These are phyloP conservation scores for Popillia japonica DNA, from an alignment of 1,140 invertebrate genomes.

Conservation along the genomic window DNA sequence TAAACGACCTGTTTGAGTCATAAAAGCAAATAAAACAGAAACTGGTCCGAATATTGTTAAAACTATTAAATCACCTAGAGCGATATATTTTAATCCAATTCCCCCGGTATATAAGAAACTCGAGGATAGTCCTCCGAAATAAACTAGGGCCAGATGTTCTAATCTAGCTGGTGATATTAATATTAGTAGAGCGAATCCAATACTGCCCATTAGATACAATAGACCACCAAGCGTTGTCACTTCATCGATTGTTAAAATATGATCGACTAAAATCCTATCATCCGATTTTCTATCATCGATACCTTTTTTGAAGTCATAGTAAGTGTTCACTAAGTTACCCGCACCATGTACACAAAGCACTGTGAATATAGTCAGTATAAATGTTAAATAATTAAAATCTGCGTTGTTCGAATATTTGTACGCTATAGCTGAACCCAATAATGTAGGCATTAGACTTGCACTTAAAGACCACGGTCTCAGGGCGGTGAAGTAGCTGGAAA, in stretches of 20 bases:
- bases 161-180: slow-evolving; percentile 87
- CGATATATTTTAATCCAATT: slow-evolving; percentile 94
- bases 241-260: slow-evolving; percentile 85
- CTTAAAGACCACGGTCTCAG: slow-evolving; percentile 92
- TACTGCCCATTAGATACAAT: slow-evolving; percentile 85
- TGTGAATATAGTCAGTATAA: slow-evolving; percentile 83
- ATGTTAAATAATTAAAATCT: slow-evolving; percentile 79
- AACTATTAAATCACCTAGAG: slow-evolving; percentile 89
- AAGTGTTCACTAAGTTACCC: slow-evolving; percentile 97
- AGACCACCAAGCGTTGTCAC: slow-evolving; percentile 87
- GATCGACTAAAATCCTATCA: slow-evolving; percentile 91
- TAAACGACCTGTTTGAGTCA: slow-evolving; percentile 87
- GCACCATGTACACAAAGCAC: slow-evolving; percentile 92
- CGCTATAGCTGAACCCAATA: slow-evolving; percentile 85
- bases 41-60: slow-evolving; percentile 94
- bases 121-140: slow-evolving; percentile 96
- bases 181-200: slow-evolving; percentile 85
- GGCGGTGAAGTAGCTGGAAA: slow-evolving; percentile 87
- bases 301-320: slow-evolving; percentile 93
- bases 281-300: slow-evolving; percentile 92
- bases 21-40: slow-evolving; percentile 92
- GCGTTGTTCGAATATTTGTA: slow-evolving; percentile 70
- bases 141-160: slow-evolving; percentile 92
- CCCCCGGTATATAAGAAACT: slow-evolving; percentile 93
- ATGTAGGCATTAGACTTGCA: slow-evolving; percentile 88